Base-by-base conservation (phyloP, 2,113 vertebrate genomes). In the Genyomyrus donnyi region DNA sequence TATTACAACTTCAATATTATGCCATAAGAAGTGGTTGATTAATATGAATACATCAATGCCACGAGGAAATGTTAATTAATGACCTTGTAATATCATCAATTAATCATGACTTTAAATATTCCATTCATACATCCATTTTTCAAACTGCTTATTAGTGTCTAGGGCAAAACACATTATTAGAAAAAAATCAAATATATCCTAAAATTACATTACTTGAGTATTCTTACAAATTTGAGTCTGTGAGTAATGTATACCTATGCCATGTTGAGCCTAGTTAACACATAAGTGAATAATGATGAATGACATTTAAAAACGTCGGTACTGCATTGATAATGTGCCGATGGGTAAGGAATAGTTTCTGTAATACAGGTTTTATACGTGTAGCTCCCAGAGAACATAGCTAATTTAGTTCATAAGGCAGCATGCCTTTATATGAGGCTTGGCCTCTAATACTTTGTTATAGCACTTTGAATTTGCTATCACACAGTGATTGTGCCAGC, bases 401-500 rank as follows among this genome's bases (percentile, higher is more conserved):
- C 45, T 48, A 49, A 27, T 49, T 49, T 48, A 50, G 45, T 31
- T 27, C 42, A 35, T 45, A 58, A 39, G 53, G 50, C 52, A 88
- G 21, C n/a, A 11, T 88, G 6, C 56, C 21, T 70, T 27, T 56
- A 74, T 70, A 27, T 45, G 87, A 49, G 45, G 53, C 53, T 46
- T 31, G 39, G 80, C 80, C 83, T 62, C 39, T 50, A 45, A 46
- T 17, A 21, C 74, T 21, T 84, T 39, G 48, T 56, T 56, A 39
- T n/a, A 56, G 27, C 24, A 85, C 80, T 27, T 74, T 80, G 74
- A 83, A 52, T 56, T 42, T 62, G 58, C 85, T 87, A 56, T 90
- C 56, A 90, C 45, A 49, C 58, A 48, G 42, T 31, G 56, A 90
- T 90, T 58, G 17, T 85, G 5, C 50, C 83, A 49, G 27, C n/a